phyloP scores from a whole-genome alignment of 1,140 invertebrate genomes.

The Pissodes strobi region DNA sequence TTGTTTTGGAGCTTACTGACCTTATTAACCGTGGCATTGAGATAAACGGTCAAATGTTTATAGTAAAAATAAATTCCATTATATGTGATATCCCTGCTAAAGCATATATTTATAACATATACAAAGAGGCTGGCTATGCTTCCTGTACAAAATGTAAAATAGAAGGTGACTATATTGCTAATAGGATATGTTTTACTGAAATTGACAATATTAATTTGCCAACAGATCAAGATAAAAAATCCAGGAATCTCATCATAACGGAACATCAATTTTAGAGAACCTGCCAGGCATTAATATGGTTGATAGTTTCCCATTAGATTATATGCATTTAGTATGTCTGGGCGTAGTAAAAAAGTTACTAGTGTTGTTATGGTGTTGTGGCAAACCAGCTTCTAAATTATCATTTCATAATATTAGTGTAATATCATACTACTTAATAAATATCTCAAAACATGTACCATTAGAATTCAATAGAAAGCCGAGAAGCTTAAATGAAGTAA shows the following conservation, averaged over 20 bases:
- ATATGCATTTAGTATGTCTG: no score
- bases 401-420: no score
- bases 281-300: no score
- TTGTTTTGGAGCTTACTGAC: background rate
- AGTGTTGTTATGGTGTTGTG: no score
- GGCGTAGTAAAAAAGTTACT: no score
- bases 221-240: background rate
- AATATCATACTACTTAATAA: no score
- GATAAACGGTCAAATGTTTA: background rate
- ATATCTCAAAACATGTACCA: no score
- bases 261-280: no score
- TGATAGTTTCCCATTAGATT: no score
- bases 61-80: background rate
- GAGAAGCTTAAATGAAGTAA: constrained; percentile 34
- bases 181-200: background rate
- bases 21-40: background rate
- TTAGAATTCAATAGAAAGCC: constrained; percentile 47
- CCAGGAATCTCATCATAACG: no score
- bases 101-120: background rate
- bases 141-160: background rate
- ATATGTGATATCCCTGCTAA: background rate
- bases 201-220: background rate
- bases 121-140: background rate
- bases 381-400: no score
- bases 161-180: background rate